These are phyloP conservation scores for Cantharis lateralis DNA, from an alignment of 2,888 invertebrate species.

Conservation along the genomic window DNA sequence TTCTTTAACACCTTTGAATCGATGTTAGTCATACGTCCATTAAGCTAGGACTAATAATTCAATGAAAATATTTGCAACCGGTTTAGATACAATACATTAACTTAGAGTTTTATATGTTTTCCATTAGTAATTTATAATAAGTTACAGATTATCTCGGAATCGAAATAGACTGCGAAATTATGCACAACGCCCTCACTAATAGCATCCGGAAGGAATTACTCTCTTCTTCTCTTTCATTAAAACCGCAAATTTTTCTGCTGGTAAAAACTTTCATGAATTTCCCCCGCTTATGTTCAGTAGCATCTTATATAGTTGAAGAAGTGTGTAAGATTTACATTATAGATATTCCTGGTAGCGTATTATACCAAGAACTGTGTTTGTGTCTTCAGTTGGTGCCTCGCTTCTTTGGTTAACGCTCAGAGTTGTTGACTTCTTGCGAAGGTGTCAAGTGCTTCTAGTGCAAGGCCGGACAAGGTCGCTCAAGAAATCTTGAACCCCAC, in stretches of 20 bases:
- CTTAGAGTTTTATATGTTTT: background rate
- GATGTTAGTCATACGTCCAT: background rate
- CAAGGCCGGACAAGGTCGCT: slow-evolving; percentile 37
- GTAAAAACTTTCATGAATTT: slow-evolving; percentile 25
- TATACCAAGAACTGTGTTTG: slow-evolving; percentile 26
- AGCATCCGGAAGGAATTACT: slow-evolving; percentile 21
- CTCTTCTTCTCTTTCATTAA: slow-evolving; percentile 12
- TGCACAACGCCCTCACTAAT: slow-evolving; percentile 24
- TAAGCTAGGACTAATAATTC: background rate
- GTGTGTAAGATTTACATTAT: slow-evolving; percentile 25
- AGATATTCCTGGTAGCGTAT: slow-evolving; percentile 19
- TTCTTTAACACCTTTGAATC: background rate
- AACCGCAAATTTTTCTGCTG: slow-evolving; percentile 10
- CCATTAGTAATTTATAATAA: slow-evolving; percentile 18
- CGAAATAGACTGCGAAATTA: slow-evolving; percentile 27
- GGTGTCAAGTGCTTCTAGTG: slow-evolving; percentile 33
- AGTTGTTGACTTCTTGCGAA: slow-evolving; percentile 28
- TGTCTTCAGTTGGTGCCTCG: slow-evolving; percentile 21
- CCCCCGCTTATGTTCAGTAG: slow-evolving; percentile 25
- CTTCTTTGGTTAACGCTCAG: slow-evolving; percentile 13
- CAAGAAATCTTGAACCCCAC: slow-evolving; percentile 17
- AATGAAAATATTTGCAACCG: slow-evolving; percentile 1
- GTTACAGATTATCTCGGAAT: slow-evolving; percentile 9
- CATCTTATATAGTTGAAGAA: slow-evolving; percentile 32
- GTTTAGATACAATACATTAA: background rate